Conservation (phyloP, 2,113 vertebrate species). For the Reinhardtius hippoglossoides region DNA sequence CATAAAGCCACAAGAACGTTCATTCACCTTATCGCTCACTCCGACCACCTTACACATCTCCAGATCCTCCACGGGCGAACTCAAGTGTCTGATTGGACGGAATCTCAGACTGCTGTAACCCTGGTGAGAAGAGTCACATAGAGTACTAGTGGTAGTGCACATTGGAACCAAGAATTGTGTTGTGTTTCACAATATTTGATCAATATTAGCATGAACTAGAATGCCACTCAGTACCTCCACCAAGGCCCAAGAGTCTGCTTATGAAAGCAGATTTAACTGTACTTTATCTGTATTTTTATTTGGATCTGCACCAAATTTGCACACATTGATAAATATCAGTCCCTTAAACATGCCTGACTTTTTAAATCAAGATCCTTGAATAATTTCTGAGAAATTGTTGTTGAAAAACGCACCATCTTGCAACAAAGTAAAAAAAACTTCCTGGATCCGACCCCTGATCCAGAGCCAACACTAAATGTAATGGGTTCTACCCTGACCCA, state of each 20-base stretch:
- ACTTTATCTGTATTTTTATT: too few relatives aligned
- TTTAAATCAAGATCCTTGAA: too few relatives aligned
- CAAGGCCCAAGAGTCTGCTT: too few relatives aligned
- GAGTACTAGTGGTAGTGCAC: neutral
- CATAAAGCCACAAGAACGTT: neutral
- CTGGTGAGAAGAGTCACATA: conserved; percentile 72
- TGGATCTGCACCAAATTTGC: too few relatives aligned
- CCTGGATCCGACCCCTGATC: neutral
- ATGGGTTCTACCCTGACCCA: neutral
- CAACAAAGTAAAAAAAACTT: neutral
- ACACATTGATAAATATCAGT: too few relatives aligned
- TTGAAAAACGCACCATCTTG: neutral
- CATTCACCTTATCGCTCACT: conserved; percentile 91
- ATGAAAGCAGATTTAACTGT: too few relatives aligned
- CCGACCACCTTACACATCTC: conserved; percentile 91
- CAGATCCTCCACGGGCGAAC: conserved; percentile 94
- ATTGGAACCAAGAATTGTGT: too few relatives aligned
- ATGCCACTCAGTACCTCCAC: too few relatives aligned
- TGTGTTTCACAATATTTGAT: too few relatives aligned
- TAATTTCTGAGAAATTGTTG: neutral
- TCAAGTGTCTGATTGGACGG: conserved; percentile 93
- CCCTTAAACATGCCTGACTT: too few relatives aligned
- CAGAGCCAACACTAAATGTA: neutral
- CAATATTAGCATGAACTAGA: too few relatives aligned
- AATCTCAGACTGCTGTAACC: conserved; percentile 98